Conservation (phyloP, 2,113 vertebrate species). For the Mandrillus leucophaeus region DNA sequence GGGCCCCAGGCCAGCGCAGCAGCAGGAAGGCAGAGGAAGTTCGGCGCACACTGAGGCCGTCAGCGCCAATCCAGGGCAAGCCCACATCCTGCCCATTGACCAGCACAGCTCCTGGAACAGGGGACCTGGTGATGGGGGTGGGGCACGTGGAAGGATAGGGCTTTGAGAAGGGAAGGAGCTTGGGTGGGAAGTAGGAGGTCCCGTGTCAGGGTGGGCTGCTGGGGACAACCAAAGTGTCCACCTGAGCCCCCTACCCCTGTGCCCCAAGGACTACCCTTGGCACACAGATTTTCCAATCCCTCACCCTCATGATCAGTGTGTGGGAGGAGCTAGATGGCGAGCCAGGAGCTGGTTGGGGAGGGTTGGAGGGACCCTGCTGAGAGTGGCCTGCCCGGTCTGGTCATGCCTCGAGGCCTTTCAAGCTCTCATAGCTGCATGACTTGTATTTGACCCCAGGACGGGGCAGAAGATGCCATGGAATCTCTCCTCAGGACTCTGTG, state of each 20-base stretch:
- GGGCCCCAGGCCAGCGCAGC: slow-evolving; percentile 87
- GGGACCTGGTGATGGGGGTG: neutral
- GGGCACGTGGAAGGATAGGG: neutral
- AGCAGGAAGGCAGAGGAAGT: slow-evolving; percentile 91
- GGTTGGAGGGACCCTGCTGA: neutral
- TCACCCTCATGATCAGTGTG: too few relatives aligned
- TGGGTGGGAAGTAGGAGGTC: neutral
- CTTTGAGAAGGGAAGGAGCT: neutral
- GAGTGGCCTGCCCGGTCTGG: neutral
- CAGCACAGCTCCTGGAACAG: slow-evolving; percentile 85
- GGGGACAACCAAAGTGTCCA: neutral
- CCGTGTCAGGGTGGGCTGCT: neutral
- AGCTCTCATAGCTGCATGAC: neutral
- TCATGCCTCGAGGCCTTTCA: fast-evolving
- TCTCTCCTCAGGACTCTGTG: neutral
- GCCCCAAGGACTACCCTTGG: neutral
- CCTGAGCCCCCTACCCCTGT: fast-evolving
- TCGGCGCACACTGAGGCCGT: slow-evolving; percentile 82
- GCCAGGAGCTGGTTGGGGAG: neutral
- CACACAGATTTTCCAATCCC: neutral
- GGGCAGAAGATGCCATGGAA: neutral
- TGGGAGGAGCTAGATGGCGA: neutral
- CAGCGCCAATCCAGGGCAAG: slow-evolving; percentile 85
- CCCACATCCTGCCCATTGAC: slow-evolving; percentile 84
- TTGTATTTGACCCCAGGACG: neutral